Evolutionary conservation across 2,113 vertebrate genomes (phyloP).

Genomic region (Anarrhichthys ocellatus): DNA sequence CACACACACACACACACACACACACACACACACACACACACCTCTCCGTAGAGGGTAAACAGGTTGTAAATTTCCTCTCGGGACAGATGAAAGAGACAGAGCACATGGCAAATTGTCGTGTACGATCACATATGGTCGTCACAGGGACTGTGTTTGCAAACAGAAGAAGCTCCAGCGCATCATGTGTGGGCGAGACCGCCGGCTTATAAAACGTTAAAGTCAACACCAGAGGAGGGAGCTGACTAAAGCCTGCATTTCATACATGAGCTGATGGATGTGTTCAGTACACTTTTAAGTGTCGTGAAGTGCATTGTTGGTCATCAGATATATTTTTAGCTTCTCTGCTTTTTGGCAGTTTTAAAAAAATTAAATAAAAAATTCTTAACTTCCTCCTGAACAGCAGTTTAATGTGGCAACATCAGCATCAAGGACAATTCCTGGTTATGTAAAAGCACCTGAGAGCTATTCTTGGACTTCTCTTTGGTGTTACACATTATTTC

Average conservation of each 20-base stretch:
- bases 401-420: too few species aligned
- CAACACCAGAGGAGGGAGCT: too few species aligned
- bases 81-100: slow-evolving; percentile 58
- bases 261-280: neutral
- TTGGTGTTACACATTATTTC: neutral
- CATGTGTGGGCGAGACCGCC: neutral
- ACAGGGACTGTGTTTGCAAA: slow-evolving; percentile 51
- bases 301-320: neutral
- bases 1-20: slow-evolving; percentile 2
- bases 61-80: slow-evolving; percentile 56
- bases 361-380: too few species aligned
- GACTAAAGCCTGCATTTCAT: neutral
- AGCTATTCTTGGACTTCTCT: neutral
- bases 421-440: neutral
- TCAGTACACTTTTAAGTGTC: neutral
- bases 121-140: slow-evolving; percentile 28
- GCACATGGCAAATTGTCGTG: slow-evolving; percentile 59
- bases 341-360: neutral
- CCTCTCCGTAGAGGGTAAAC: slow-evolving; percentile 46
- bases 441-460: neutral
- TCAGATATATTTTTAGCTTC: neutral
- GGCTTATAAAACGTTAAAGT: too few species aligned
- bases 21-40: slow-evolving; percentile 4
- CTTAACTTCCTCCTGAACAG: too few species aligned
- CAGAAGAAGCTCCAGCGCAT: neutral